A percentile compares a stretch with the other conserved stretches of the same genome.
These are phyloP conservation scores for Actinopyga echinites DNA, from an alignment of 53 echinoderm and acorn worm species.

Conservation along the genomic window DNA sequence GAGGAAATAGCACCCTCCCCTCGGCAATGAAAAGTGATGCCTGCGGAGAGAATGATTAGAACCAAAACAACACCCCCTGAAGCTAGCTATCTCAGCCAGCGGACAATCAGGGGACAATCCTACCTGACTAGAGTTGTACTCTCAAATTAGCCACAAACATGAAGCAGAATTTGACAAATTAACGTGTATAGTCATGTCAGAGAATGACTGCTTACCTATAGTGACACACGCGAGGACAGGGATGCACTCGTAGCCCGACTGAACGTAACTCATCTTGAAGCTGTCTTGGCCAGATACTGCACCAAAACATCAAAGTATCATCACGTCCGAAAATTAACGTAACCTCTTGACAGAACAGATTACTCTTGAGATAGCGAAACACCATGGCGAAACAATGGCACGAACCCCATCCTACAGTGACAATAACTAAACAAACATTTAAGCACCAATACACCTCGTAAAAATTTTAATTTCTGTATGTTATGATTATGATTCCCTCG, in stretches of 20 bases:
- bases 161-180: conserved; percentile 11
- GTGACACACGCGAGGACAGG: conserved; percentile 33
- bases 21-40: conserved; percentile 30
- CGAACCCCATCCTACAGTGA: neutral
- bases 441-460: conserved; percentile 27
- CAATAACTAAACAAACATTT: conserved; percentile 40
- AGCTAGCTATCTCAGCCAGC: neutral
- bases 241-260: conserved; percentile 37
- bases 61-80: conserved; percentile 45
- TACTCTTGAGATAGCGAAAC: neutral
- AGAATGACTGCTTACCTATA: conserved; percentile 20
- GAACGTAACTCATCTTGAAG: conserved; percentile 43
- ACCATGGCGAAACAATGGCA: neutral
- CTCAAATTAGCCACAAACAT: conserved; percentile 30
- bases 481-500: conserved; percentile 24
- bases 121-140: neutral
- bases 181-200: conserved; percentile 2
- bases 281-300: conserved; percentile 6
- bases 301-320: neutral
- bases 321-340: neutral
- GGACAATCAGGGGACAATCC: conserved; percentile 14
- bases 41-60: conserved; percentile 32
- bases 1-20: too few species aligned
- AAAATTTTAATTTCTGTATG: conserved; percentile 25
- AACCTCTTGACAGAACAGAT: neutral